Conservation (phyloP, 2,888 invertebrate species). For the Ormia ochracea region DNA sequence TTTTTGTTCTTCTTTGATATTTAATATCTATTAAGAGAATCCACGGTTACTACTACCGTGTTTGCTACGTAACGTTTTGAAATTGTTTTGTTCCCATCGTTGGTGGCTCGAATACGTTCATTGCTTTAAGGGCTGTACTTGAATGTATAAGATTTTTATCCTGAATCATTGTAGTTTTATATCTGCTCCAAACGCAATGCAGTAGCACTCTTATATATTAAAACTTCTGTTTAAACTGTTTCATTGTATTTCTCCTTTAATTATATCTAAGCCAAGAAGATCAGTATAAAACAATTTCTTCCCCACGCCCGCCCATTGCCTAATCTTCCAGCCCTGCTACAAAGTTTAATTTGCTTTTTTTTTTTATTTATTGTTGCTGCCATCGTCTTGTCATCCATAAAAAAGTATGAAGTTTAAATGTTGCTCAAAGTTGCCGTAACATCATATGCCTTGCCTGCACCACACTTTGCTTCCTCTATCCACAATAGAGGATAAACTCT, state of each 20-base stretch:
- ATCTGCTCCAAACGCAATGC: not conserved
- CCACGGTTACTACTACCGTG: not conserved
- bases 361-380: not conserved
- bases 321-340: not conserved
- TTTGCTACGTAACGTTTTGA: not conserved
- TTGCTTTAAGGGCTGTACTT: conserved; percentile 1
- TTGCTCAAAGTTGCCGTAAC: conserved; percentile 41
- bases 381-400: conserved; percentile 20
- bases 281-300: conserved; percentile 15
- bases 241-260: conserved; percentile 2
- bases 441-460: conserved; percentile 15
- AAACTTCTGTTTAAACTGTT: conserved; percentile 11
- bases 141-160: conserved; percentile 41
- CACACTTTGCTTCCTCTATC: not conserved
- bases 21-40: no score
- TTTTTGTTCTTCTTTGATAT: no score
- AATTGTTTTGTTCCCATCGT: not conserved
- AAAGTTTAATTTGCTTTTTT: not conserved
- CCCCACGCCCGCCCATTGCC: not conserved
- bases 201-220: conserved; percentile 35
- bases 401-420: conserved; percentile 16
- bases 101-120: not conserved
- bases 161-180: conserved; percentile 41
- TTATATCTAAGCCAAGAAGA: conserved; percentile 19
- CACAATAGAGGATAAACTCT: not conserved